These are phyloP conservation scores for Psephotus haematonotus DNA, from an alignment of 2,113 vertebrate species.

Conservation along the genomic window DNA sequence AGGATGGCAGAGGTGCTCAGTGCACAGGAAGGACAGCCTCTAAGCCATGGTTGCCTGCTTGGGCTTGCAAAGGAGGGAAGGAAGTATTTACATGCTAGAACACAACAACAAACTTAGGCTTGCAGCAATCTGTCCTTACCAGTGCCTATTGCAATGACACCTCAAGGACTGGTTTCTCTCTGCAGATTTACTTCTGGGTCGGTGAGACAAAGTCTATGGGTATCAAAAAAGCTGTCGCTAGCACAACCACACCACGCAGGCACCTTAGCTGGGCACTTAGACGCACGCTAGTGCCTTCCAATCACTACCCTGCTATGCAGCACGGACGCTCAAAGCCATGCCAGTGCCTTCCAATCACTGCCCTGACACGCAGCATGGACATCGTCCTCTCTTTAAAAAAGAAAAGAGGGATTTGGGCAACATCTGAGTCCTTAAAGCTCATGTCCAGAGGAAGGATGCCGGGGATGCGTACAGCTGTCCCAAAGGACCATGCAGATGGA, in stretches of 20 bases:
- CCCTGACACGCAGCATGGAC: accelerated
- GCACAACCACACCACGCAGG: not conserved
- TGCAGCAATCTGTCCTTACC: not conserved
- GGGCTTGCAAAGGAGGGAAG: not conserved
- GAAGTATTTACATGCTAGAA: not conserved
- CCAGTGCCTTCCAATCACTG: not conserved
- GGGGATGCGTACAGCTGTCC: accelerated
- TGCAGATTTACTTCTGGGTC: not conserved
- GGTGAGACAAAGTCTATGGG: not conserved
- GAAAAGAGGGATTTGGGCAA: not conserved
- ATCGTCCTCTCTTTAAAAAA: not conserved
- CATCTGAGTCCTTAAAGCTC: not conserved
- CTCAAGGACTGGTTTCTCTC: not conserved
- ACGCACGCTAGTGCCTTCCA: not conserved
- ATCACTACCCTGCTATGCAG: accelerated
- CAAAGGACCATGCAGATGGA: not conserved
- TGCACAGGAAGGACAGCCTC: not conserved
- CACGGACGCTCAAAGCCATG: not conserved
- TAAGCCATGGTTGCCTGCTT: not conserved
- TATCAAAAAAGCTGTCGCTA: not conserved
- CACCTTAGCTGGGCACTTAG: not conserved
- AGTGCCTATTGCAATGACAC: not conserved
- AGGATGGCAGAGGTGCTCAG: not conserved
- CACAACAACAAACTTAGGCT: not conserved
- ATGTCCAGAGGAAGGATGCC: not conserved